Base-by-base conservation (phyloP, 1,140 invertebrate genomes). In the Tribolium madens region DNA sequence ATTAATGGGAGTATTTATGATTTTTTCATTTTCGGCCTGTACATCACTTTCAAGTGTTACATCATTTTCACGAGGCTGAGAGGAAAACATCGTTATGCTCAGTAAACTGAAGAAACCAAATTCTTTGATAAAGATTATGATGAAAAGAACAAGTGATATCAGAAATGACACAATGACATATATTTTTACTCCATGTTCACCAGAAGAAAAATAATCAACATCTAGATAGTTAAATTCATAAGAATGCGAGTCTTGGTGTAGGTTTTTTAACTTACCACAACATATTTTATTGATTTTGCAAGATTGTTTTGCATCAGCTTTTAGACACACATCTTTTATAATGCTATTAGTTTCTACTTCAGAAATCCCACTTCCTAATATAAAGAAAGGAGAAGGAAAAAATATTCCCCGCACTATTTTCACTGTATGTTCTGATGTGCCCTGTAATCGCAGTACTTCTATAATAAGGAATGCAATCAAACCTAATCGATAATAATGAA, bases 41-140 rank as follows among this genome's bases (percentile, higher is more conserved):
- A 89, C 88, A 74, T 89, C 88, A 2, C 81, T 78, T 76, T 89
- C 88, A 15, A 26, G 21, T 46, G n/a, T 18, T 21, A 12, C n/a
- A n/a, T n/a, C n/a, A n/a, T n/a, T 60, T 15, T 53, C n/a, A 47
- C 6, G 21, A 26, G 21, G 21, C 3, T 1, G 31, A 14, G 76
- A 76, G 6, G 77, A 76, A 42, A 48, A 10, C 21, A 7, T 2
- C 18, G 7, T 21, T 60, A 3, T n/a, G 46, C 13, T 50, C 78
- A 5, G 6, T 26, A 3, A 79, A 87, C 86, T 85, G 10, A 86
- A 78, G 21, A 87, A 21, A 78, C 83, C 81, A 76, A 87, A 88
- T 77, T 88, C 87, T 6, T 86, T 81, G 1, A 84, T 36, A 78
- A 88, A 79, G 3, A 88, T 77, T 5, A 86, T 10, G 0, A 71